Evolutionary conservation across 2,113 vertebrate genomes (phyloP), one percentile per base, ranked within the genome.

Genomic region (Burhinus bistriatus): DNA sequence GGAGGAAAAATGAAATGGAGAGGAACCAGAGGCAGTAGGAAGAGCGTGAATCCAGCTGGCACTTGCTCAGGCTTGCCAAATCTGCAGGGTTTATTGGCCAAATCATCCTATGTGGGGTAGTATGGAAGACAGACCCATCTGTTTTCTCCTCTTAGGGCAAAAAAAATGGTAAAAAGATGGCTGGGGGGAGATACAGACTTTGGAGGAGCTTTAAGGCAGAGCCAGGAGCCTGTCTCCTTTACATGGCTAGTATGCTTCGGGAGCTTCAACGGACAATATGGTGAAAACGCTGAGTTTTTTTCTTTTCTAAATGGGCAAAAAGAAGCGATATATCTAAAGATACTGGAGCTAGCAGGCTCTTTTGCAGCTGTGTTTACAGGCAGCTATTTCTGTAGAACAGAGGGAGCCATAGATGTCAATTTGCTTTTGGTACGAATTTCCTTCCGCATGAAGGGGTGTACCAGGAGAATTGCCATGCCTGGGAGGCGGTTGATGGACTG

Each of bases 361-460:
- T 57, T 45, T 0, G 0, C 95, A 93, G 91, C 89, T 95, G 93
- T 91, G 86, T 95, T 95, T 97, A 91, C 72, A 94, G 73, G 78
- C 81, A 91, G 81, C 93, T 91, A 72, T 94, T 96, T 91, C 89
- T 93, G 94, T 20, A 71, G 73, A 91, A 72, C 51, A 76, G 61
- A 85, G 57, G 52, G 77, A 89, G 84, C 77, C 20, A 15, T 47
- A 23, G 81, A 83, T 52, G 44, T 79, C 69, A 78, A 29, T 84
- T 89, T 87, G 89, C 51, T 66, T 71, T 86, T 49, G 75, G 77
- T 76, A 78, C 20, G 0, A 42, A 55, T 88, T 95, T 94, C 66
- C 78, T 91, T 71, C 85, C 7, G 4, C n/a, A 3, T 12, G 55
- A 64, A 85, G 51, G 38, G 59, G 16, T 36, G 27, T 34, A 70